Evolutionary conservation across 2,888 invertebrate genomes (phyloP).

Genomic region (Troides oblongomaculatus): DNA sequence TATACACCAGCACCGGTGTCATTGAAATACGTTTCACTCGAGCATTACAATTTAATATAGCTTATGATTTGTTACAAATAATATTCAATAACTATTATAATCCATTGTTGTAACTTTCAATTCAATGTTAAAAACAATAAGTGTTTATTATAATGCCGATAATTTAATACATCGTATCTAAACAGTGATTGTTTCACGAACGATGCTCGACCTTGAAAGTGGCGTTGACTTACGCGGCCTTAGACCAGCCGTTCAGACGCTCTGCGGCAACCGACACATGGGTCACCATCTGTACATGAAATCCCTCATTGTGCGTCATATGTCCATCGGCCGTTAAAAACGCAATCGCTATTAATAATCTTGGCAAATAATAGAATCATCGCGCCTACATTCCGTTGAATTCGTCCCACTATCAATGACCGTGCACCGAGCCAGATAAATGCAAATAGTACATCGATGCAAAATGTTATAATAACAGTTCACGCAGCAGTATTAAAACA

Average conservation of each 20-base stretch:
- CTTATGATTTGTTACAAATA: neutral
- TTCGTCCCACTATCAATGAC: slow-evolving; percentile 5
- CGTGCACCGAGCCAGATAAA: neutral
- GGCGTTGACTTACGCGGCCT: slow-evolving; percentile 70
- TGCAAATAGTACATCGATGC: neutral
- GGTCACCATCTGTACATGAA: slow-evolving; percentile 24
- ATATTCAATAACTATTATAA: neutral
- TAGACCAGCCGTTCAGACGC: slow-evolving; percentile 59
- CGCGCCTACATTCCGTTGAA: slow-evolving; percentile 4
- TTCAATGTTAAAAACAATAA: slow-evolving; percentile 10
- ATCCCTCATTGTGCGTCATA: slow-evolving; percentile 14
- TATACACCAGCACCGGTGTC: neutral
- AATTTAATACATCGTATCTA: slow-evolving; percentile 43
- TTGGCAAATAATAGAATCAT: slow-evolving; percentile 6
- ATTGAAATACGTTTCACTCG: neutral
- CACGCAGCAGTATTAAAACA: neutral
- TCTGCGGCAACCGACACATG: slow-evolving; percentile 33
- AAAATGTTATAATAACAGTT: slow-evolving; percentile 2
- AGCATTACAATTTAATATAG: neutral
- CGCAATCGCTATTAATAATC: slow-evolving; percentile 24
- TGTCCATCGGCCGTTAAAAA: neutral
- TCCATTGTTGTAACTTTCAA: neutral
- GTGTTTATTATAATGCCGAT: neutral
- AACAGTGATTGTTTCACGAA: slow-evolving; percentile 51
- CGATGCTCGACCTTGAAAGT: slow-evolving; percentile 67